Evolutionary conservation across 2,888 invertebrate genomes (phyloP).

Genomic region (Dascillus cervinus): DNA sequence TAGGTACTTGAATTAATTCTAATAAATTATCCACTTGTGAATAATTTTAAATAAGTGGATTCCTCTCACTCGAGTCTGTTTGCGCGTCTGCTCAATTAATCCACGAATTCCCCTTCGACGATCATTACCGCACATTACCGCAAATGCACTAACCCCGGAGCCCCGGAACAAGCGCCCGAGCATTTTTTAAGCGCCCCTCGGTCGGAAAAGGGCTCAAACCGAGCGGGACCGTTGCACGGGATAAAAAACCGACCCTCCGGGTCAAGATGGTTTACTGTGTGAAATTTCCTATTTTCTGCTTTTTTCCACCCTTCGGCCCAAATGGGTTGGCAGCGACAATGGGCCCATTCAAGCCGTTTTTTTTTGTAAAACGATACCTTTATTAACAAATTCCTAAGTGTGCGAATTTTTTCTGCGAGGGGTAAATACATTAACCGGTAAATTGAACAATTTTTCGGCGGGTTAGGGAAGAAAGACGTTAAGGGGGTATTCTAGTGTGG

Average conservation of each 20-base stretch:
- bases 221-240: constrained; percentile 5
- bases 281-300: constrained; percentile 37
- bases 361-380: constrained; percentile 38
- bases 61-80: not conserved
- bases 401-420: constrained; percentile 4
- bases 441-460: constrained; percentile 29
- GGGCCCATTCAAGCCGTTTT: constrained; percentile 17
- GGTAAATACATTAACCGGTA: constrained; percentile 19
- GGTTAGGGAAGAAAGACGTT: constrained; percentile 21
- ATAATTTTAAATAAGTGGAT: not conserved
- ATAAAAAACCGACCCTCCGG: constrained; percentile 13
- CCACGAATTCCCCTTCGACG: too few species aligned
- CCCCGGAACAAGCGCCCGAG: constrained; percentile 11
- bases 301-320: constrained; percentile 29
- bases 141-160: constrained; percentile 35
- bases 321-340: constrained; percentile 27
- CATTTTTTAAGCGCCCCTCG: constrained; percentile 3
- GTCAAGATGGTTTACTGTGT: constrained; percentile 31
- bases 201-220: not conserved
- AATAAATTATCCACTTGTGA: not conserved
- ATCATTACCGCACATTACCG: constrained; percentile 39
- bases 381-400: constrained; percentile 31
- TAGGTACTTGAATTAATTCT: not conserved
- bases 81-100: too few species aligned
- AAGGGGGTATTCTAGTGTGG: too few species aligned